Percentiles rank a stretch among this genome's conserved stretches.
Evolutionary conservation across 2,797 vertebrate species (phyloP).

Genomic region (Vireo griseus): DNA sequence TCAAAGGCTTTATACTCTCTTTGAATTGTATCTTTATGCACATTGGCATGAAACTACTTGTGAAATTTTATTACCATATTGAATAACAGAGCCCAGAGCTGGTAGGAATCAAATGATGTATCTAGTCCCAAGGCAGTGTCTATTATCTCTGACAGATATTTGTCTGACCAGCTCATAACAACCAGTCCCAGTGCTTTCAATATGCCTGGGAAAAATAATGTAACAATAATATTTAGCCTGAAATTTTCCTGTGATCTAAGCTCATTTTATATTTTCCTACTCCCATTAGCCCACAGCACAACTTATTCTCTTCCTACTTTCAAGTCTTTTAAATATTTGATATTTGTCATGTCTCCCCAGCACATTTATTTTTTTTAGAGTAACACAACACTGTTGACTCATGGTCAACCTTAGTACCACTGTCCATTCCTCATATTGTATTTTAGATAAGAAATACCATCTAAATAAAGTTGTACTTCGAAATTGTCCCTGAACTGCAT

Average conservation of each 20-base stretch:
- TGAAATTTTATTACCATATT: not conserved
- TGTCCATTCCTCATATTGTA: not conserved
- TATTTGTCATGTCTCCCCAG: not conserved
- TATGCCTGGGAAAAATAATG: not conserved
- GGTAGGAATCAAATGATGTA: not conserved
- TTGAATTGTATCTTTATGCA: not conserved
- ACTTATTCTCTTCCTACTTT: not conserved
- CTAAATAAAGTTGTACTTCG: not conserved
- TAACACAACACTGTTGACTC: not conserved
- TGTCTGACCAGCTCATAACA: not conserved
- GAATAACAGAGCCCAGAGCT: not conserved
- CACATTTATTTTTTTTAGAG: not conserved
- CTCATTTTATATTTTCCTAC: not conserved
- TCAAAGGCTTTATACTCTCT: not conserved
- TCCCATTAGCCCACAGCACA: not conserved
- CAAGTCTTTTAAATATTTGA: not conserved
- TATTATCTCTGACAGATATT: not conserved
- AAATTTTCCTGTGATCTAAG: constrained; percentile 1
- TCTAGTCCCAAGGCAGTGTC: not conserved
- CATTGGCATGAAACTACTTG: not conserved
- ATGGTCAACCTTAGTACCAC: not conserved
- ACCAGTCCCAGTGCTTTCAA: not conserved
- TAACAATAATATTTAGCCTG: not conserved
- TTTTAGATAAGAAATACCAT: not conserved
- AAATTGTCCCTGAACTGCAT: not conserved